Evolutionary conservation across 2,888 invertebrate species (phyloP).

Genomic region (Gibbula magus): DNA sequence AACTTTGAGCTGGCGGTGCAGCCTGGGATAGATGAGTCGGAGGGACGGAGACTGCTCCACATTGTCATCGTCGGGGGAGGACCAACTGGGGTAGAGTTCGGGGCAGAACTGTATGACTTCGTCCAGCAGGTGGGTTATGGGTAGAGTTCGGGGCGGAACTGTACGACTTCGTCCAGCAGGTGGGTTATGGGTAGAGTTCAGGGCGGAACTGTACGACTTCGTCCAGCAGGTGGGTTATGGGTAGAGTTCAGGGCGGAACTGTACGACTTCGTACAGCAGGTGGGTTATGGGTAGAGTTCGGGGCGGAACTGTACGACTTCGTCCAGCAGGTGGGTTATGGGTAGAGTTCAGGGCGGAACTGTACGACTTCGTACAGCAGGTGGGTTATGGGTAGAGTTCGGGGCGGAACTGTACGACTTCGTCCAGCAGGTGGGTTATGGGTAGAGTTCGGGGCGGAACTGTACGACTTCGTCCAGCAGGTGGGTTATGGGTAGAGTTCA

Average conservation of each 20-base stretch:
- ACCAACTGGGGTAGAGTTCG: conserved; percentile 76
- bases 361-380: conserved; percentile 75
- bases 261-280: conserved; percentile 75
- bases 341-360: conserved; percentile 74
- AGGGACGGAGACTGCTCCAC: conserved; percentile 71
- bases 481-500: conserved; percentile 72
- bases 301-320: conserved; percentile 76
- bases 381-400: conserved; percentile 65
- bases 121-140: conserved; percentile 69
- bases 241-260: conserved; percentile 76
- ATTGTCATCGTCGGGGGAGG: conserved; percentile 76
- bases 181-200: conserved; percentile 74
- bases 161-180: conserved; percentile 75
- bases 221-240: conserved; percentile 69
- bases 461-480: conserved; percentile 75
- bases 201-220: conserved; percentile 76
- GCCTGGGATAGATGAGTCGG: conserved; percentile 65
- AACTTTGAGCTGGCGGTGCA: conserved; percentile 75
- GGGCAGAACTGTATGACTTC: conserved; percentile 76
- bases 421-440: conserved; percentile 66
- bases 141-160: conserved; percentile 76
- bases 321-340: conserved; percentile 66
- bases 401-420: conserved; percentile 76
- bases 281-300: conserved; percentile 65
- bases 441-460: conserved; percentile 75